phyloP scores from a whole-genome alignment of 92 coral and sea anemone genomes.

The Parazoanthus darwini region DNA sequence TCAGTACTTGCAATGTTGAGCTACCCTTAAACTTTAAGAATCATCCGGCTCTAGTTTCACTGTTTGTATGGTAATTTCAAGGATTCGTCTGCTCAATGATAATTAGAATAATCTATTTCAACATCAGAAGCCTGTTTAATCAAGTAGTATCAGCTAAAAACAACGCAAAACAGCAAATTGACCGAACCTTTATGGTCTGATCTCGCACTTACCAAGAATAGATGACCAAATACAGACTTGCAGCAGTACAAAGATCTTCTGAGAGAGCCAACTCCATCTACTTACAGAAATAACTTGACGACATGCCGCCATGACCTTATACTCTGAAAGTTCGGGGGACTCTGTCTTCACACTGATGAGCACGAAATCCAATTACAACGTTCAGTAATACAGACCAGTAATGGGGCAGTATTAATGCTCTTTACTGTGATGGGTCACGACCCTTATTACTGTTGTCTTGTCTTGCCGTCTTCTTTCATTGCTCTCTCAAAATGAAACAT shows the following conservation, averaged over 20 bases:
- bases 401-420: neutral
- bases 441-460: neutral
- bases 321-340: neutral
- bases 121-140: too few relatives aligned
- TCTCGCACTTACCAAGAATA: neutral
- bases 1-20: too few relatives aligned
- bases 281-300: neutral
- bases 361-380: neutral
- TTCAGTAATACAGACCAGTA: neutral
- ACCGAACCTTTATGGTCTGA: neutral
- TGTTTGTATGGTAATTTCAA: too few relatives aligned
- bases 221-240: neutral
- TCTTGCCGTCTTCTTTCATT: neutral
- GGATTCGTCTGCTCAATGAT: too few relatives aligned
- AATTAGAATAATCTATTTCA: too few relatives aligned
- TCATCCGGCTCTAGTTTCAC: too few relatives aligned
- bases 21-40: too few relatives aligned
- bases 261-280: neutral
- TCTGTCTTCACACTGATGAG: neutral
- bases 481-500: neutral
- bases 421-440: neutral
- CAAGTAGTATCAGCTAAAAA: neutral
- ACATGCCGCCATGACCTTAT: neutral
- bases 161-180: neutral
- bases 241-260: neutral